Evolutionary conservation across 2,797 vertebrate species (phyloP), one percentile per base, ranked within the genome.

Genomic region (Vireo griseus): DNA sequence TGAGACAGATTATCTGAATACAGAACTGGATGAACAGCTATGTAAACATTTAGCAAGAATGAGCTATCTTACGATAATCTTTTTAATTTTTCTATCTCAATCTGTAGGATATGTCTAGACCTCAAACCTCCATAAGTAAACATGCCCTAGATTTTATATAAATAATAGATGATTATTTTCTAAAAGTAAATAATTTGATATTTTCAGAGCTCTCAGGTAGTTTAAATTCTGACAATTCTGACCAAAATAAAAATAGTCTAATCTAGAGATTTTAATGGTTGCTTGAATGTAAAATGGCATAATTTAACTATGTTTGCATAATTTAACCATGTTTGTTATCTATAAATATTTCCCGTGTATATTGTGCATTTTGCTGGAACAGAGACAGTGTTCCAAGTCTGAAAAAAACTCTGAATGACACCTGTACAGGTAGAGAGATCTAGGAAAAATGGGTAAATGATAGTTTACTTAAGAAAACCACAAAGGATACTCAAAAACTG

Each of bases 161-260:
- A 96, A 96, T 94, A 92, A 93, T 94, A 71, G n/a, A 96, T 90
- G 1, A 65, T 14, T 11, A 5, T 74, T 89, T 95, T 87, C 88
- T 88, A 95, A 97, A 94, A 90, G 88, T 73, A 93, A 93, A 59
- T 67, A 15, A 1, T 42, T 6, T 26, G 14, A 50, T 79, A 12
- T 90, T 73, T 74, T 92, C 61, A 75, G 31, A 76, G 18, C 48
- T 59, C 13, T 79, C 8, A 1, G 6, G 21, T 79, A 9, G 33
- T 92, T 90, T 83, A 29, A 67, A 28, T 72, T 77, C 72, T 80
- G 75, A 55, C 44, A 65, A 6, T 73, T 83, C 44, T 63, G 58
- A 44, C 31, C 8, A 40, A 71, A 69, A 52, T 31, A 57, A 45
- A 67, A 66, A 8, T 2, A 47, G 16, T 16, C 22, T 52, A 24